Evolutionary conservation across 2,113 vertebrate genomes (phyloP), one percentile per base, ranked within the genome.

Genomic region (Gyps fulvus): DNA sequence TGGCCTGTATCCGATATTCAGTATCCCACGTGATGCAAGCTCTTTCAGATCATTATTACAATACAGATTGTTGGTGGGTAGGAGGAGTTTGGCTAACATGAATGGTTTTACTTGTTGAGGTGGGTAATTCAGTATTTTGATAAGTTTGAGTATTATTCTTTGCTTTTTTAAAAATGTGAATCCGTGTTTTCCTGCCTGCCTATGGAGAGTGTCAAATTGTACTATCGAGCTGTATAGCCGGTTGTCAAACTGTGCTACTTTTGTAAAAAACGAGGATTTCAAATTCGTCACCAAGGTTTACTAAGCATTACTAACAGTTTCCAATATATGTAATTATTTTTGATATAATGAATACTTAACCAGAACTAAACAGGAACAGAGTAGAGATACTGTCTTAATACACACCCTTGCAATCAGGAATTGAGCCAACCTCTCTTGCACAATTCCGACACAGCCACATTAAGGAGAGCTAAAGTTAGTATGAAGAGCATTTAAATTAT

Each of bases 401-500:
- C 22, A 83, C 54, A 61, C 17, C 69, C 62, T 47, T 89, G 62
- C 79, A 81, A 55, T 40, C 54, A 91, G 73, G 52, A 74, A 58
- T 8, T 26, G 27, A 92, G 78, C 84, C 88, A 86, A 80, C 32
- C 49, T 80, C 61, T 74, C 66, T 50, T 87, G 49, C 78, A 93
- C 61, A 31, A 26, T 72, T 94, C 77, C 21, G 16, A 79, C 78
- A 87, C 77, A 94, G 81, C 13, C 86, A 94, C 62, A 34, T 73
- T 87, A 94, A 87, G 8, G 5, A 71, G 78, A 90, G 96, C 91
- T 92, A 95, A 91, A 96, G 84, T 97, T 96, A 95, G 96, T 87
- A 93, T 43, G 96, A 91, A 65, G 89, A 95, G 78, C 93, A 80
- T 87, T 97, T 97, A 91, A 95, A 96, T 96, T 87, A 96, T 97